Base-by-base conservation (phyloP, 2,888 invertebrate genomes). In the Diogma glabrata region DNA sequence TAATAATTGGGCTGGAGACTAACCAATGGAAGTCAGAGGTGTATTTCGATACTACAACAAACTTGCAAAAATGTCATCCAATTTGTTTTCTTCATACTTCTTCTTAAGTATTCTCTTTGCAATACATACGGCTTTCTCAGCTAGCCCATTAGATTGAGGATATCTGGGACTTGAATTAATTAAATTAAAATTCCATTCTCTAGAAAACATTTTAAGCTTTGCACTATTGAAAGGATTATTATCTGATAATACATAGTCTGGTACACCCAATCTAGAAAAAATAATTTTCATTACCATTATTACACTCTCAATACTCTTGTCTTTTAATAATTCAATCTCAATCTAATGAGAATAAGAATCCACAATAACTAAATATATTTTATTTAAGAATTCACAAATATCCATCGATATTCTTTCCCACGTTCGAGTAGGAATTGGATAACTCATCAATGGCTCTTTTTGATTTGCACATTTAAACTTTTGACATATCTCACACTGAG, bases 281-380 rank as follows among this genome's bases (percentile, higher is more conserved):
- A 56, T 49, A 16, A 28, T 16, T 51, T 52, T 52, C 7, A 55
- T 14, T 28, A 40, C 45, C n/a, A 5, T n/a, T 17, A 57, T 53
- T 4, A 55, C 28, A 26, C 30, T 19, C n/a, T 17, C 45, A 17
- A 46, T 23, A 23, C 40, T 53, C 12, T 51, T 47, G 16, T 43
- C 38, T 4, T 17, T 9, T 2, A 55, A 28, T 1, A 7, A 24
- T n/a, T 38, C 46, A 9, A 54, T 30, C 30, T 56, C 56, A 7
- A 56, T 17, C 24, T 17, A 57, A 48, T 55, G 53, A 3, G 54
- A 54, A 30, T 33, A 56, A 16, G 53, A 54, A 46, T 57, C 57
- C 4, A 47, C 49, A 9, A 54, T 43, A 6, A 56, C 36, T 33
- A 57, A 22, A 47, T 45, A 56, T 5, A 12, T 55, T 50, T 52